Base-by-base conservation (phyloP, 2,797 vertebrate species). In the Loriculus beryllinus region DNA sequence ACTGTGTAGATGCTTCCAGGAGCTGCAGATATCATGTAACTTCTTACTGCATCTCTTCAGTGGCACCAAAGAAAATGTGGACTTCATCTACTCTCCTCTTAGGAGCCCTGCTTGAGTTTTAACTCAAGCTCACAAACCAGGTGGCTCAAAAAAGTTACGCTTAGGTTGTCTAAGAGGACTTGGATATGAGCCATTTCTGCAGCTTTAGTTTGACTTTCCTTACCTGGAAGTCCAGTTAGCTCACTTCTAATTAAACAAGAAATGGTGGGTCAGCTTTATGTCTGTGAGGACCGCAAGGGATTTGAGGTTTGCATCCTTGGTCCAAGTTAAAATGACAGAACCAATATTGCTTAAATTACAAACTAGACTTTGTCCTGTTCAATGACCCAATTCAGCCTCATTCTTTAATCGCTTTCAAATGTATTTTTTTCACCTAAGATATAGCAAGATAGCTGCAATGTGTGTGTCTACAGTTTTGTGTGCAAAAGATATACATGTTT, bases 171-270 rank as follows among this genome's bases (percentile, higher is more conserved):
- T 47, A 47, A 57, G 63, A 71, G 22, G 26, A 10, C 65, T 57
- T 0, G 5, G 18, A 19, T 31, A 81, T 14, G 35, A 94, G 42
- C 54, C 3, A 0, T 72, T 83, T 82, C 81, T 64, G 62, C 47
- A 76, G 33, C 47, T 72, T 69, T 74, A 54, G 15, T 20, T 40
- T 79, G 64, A 13, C 12, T 93, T 84, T 69, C 19, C 35, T 62
- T 67, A 39, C 54, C 52, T 60, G 31, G 57, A 72, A 56, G 80
- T 74, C 72, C 77, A 59, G 56, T 67, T 84, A 82, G 7, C 31
- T 94, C 70, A 33, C 49, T 88, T 72, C 29, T 88, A 90, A 90
- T 95, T 88, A 93, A 90, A 76, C 2, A 1, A 72, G 77, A 90
- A 90, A 84, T 63, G 21, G 21, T 79, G 39, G 83, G 74, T 90